Evolutionary conservation across 1,140 invertebrate species (phyloP), one percentile per base, ranked within the genome.

Genomic region (Heliothis subflexa): DNA sequence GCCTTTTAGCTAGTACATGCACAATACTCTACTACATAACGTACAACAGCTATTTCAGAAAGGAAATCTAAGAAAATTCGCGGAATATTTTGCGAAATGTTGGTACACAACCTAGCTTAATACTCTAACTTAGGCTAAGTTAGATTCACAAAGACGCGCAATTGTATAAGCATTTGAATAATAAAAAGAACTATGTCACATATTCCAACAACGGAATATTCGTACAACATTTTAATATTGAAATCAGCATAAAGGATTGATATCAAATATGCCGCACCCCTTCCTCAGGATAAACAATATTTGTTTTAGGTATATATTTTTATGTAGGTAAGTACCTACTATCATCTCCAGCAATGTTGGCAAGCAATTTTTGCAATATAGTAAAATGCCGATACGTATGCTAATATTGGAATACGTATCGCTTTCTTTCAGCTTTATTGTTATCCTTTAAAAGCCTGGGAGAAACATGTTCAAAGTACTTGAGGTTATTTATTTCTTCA

Each of bases 191-290:
- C 74, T 66, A 77, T 68, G 16, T 66, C 59, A 66, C 28, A 45
- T 16, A 21, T 28, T 50, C n/a, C 50, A 52, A 66, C 74, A 77
- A 68, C 33, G 40, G 61, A 77, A 66, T 57, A 77, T 64, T 77
- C 61, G 12, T 9, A 68, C 62, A 68, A 49, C 25, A 75, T 77
- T 77, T 68, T 77, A 68, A 77, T 77, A 77, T 77, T 68, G 74
- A 54, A 77, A 68, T 77, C 74, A 77, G 74, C 74, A 77, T 77
- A 77, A 77, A 77, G 62, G 74, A 77, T 77, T 77, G 74, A 77
- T 62, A 66, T 66, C 74, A 77, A 68, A 77, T 66, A 77, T 33
- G 0, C 33, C 33, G 0, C 21, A 76, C 55, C 74, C 61, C 21
- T 64, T 40, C 25, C 21, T 11, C 13, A 55, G 62, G 62, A 57